Base-by-base conservation (phyloP, 2,888 invertebrate genomes). In the Eupithecia abbreviata region DNA sequence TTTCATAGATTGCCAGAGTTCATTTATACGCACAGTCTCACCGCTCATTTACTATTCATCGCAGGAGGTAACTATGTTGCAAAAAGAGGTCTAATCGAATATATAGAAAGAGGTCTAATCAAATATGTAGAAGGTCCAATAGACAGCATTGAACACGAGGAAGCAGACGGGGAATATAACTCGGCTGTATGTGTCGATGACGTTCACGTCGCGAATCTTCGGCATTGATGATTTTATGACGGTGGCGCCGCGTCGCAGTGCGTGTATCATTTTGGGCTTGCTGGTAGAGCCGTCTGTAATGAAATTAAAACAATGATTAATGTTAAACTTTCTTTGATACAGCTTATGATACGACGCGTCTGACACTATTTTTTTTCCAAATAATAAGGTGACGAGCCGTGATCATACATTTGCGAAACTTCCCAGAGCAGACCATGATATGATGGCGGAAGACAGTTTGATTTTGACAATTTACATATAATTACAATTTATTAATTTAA, bases 171-270 rank as follows among this genome's bases (percentile, higher is more conserved):
- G 99, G 91, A 99, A 99, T 81, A 99, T 96, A 86, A 99, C 97
- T 84, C 99, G 96, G 55, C 99, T 99, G 92, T 99, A 99, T 87
- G 99, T 99, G 94, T 99, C 99, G 88, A 99, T 99, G 83, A 99
- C 97, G 92, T 99, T 99, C 79, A 99, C 99, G 92, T 99, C 99
- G 86, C 98, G 97, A 84, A 99, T 98, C 93, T 97, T 98, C n/a
- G 98, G 98, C 96, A 98, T 97, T 51, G 98, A 98, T n/a, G 97
- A 97, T 88, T 97, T 97, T 84, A 98, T 92, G 51, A 97, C 98
- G n/a, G 97, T 97, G 3, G 98, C 98, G 70, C 98, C 98, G 84
- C 97, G 97, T 72, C 97, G 96, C 18, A 98, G 94, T 15, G 98
- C 98, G 89, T 98, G 97, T 80, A 98, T 95, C 90, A 98, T 96